phyloP scores from a whole-genome alignment of 2,888 invertebrate species.

The Liodrosophila aerea region DNA sequence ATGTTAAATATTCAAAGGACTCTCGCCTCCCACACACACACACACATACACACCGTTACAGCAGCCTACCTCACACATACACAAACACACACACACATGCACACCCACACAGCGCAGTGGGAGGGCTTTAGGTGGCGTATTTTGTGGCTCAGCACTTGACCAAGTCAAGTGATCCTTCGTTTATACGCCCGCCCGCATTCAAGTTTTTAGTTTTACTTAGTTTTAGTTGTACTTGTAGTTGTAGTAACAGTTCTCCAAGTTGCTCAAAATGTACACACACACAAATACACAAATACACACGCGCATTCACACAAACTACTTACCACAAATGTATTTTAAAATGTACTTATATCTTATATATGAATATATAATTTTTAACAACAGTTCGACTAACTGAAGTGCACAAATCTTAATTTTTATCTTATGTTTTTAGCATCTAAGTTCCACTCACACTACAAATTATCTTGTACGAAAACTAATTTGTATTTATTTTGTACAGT shows the following conservation, averaged over 20 bases:
- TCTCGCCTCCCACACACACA: constrained; percentile 27
- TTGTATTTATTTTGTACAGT: constrained; percentile 69
- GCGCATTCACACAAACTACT: constrained; percentile 34
- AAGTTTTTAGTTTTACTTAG: constrained; percentile 58
- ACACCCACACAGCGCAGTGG: constrained; percentile 10
- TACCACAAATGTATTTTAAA: constrained; percentile 65
- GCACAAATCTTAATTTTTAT: constrained; percentile 36
- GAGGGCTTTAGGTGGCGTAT: constrained; percentile 25
- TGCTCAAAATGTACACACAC: constrained; percentile 60
- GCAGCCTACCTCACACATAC: constrained; percentile 63
- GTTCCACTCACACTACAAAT: constrained; percentile 38
- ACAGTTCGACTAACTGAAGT: constrained; percentile 60
- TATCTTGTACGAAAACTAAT: constrained; percentile 37
- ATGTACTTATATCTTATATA: constrained; percentile 49
- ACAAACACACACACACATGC: constrained; percentile 21
- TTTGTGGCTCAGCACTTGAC: constrained; percentile 59
- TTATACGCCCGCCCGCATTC: constrained; percentile 49
- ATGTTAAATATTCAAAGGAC: constrained; percentile 50
- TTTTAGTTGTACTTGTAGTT: constrained; percentile 50
- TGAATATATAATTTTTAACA: constrained; percentile 40
- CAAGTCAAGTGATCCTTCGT: constrained; percentile 65
- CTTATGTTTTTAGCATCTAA: constrained; percentile 53
- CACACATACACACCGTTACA: constrained; percentile 22
- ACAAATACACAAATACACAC: too few relatives aligned
- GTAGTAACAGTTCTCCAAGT: constrained; percentile 63